phyloP scores from a whole-genome alignment of 2,113 vertebrate species.

The Romanogobio albipinnatus region DNA sequence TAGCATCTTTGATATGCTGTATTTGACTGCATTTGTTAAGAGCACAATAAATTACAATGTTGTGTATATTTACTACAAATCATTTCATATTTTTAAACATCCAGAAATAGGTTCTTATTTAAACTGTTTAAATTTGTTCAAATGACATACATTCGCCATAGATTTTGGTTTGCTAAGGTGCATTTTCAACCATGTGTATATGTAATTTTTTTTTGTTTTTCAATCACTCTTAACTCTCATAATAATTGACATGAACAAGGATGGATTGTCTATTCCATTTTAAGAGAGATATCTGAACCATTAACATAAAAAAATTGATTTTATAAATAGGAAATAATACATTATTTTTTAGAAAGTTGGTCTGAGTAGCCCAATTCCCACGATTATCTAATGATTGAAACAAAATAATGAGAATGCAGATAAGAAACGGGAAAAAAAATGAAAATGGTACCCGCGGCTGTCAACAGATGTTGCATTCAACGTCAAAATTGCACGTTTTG shows the following conservation, averaged over 20 bases:
- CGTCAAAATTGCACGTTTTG: not conserved
- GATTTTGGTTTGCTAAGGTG: too few relatives aligned
- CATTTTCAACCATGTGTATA: too few relatives aligned
- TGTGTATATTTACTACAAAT: not conserved
- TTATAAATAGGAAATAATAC: not conserved
- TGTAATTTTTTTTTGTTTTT: not conserved
- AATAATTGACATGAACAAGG: not conserved
- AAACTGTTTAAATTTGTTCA: not conserved
- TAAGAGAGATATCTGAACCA: not conserved
- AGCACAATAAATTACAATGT: not conserved
- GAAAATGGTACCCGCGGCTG: not conserved
- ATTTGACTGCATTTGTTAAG: not conserved
- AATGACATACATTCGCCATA: not conserved
- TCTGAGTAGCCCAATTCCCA: not conserved
- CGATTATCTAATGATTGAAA: not conserved
- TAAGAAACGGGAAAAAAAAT: not conserved
- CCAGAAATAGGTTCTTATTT: not conserved
- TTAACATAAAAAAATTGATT: not conserved
- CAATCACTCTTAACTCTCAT: not conserved
- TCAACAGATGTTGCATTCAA: constrained; percentile 23
- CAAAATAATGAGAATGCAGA: not conserved
- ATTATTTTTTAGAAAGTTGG: not conserved
- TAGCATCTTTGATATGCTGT: not conserved
- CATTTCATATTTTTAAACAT: not conserved
- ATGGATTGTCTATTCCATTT: not conserved